Base-by-base conservation (phyloP, 2,888 invertebrate genomes). In the Acheta domesticus region DNA sequence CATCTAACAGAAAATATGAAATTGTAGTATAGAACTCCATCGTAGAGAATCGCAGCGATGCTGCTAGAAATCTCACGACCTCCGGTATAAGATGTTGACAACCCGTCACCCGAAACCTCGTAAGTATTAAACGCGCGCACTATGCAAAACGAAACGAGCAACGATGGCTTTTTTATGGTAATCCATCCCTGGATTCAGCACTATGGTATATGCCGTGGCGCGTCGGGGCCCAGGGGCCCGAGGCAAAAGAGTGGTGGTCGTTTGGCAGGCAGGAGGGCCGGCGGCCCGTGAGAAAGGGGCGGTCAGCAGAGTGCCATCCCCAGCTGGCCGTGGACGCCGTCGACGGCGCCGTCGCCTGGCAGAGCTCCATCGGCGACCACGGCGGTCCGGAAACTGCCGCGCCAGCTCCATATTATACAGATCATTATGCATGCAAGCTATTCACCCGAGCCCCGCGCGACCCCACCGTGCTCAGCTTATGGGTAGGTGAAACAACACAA, bases 321-420 rank as follows among this genome's bases (percentile, higher is more conserved):
- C 21, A 20, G 75, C 21, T 23, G 20, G 21, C 21, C 36, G 75
- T 75, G 75, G 75, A 16, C 14, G 75, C 75, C 21, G 36, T 20
- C 75, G 14, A 23, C 48, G 76, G 76, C 76, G 76, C 14, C 76
- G 62, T n/a, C 62, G 14, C 62, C 62, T 62, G 62, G 62, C 62
- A 62, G n/a, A n/a, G n/a, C 62, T 62, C 62, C 62, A 62, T 62
- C 62, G 62, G n/a, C 14, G 62, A 62, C 14, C 16, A n/a, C 16
- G 62, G 4, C 16, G 14, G 16, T 19, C 62, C 62, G 62, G n/a
- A 62, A 62, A 62, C 62, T 62, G 62, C 62, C n/a, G 62, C 62
- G 62, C 14, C 62, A 62, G 62, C 62, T 14, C 62, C n/a, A 14
- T n/a, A 62, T 62, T 62, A 62, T 62, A 19, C 62, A n/a, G 62